phyloP scores from a whole-genome alignment of 2,797 vertebrate species.

The Coracias cyanogaster region DNA sequence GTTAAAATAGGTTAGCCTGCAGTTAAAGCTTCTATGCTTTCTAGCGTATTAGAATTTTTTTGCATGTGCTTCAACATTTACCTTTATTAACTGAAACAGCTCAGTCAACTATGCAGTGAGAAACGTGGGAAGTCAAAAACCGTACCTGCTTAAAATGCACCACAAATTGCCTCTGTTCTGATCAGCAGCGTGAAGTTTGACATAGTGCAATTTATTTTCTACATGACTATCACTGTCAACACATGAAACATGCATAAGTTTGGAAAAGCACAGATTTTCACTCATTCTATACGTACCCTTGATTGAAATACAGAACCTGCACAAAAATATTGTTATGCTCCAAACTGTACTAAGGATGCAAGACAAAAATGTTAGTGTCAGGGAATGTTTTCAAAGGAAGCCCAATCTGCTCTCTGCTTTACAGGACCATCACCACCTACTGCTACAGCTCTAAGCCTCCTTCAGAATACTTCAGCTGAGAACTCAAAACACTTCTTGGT shows the following conservation, averaged over 20 bases:
- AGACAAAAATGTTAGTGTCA: neutral
- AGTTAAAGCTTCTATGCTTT: neutral
- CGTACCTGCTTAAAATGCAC: conserved; percentile 30
- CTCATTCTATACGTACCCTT: neutral
- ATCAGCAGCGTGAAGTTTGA: neutral
- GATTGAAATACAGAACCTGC: neutral
- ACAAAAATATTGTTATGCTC: neutral
- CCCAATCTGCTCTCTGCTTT: neutral
- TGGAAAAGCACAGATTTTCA: neutral
- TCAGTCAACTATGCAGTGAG: conserved; percentile 13
- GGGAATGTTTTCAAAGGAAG: neutral
- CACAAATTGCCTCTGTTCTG: neutral
- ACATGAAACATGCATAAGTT: conserved; percentile 51
- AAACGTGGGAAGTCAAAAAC: neutral
- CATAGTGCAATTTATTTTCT: conserved; percentile 40
- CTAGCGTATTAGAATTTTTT: neutral
- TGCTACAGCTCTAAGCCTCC: neutral
- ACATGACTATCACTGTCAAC: conserved; percentile 12
- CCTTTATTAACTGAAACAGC: neutral
- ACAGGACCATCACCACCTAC: neutral
- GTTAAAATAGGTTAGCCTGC: neutral
- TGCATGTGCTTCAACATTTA: conserved; percentile 4
- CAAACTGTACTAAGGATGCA: neutral
- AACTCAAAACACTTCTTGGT: neutral
- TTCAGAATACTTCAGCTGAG: neutral